These are phyloP conservation scores for Pterocles gutturalis DNA, from an alignment of 2,113 vertebrate genomes.

Conservation along the genomic window DNA sequence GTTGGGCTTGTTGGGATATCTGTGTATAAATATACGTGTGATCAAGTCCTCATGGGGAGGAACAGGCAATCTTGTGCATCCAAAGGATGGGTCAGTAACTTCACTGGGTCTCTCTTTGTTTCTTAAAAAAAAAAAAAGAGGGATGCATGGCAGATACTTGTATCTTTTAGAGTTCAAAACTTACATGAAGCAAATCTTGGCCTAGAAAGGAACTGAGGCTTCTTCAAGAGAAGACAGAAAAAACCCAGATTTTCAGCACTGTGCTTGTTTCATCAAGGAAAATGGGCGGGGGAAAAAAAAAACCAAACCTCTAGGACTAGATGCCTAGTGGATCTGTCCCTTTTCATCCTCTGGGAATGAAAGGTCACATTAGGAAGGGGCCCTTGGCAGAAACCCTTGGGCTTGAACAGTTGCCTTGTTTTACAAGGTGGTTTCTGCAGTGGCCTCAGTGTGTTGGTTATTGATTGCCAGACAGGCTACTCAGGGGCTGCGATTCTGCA, in stretches of 20 bases:
- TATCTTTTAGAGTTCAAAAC: background rate
- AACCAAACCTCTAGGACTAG: too few species aligned
- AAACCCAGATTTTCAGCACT: background rate
- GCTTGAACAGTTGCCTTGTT: background rate
- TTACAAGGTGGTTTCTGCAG: background rate
- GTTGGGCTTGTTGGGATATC: background rate
- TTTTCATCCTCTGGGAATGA: background rate
- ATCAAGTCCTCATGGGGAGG: background rate
- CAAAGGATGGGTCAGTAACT: background rate
- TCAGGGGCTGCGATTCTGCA: background rate
- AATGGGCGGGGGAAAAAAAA: too few species aligned
- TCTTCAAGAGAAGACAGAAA: background rate
- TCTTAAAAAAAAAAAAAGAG: too few species aligned
- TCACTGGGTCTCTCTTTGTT: background rate
- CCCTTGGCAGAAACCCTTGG: background rate
- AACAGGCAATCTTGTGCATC: background rate
- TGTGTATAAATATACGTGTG: background rate
- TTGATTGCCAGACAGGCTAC: background rate
- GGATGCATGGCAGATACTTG: background rate
- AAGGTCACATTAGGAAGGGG: background rate
- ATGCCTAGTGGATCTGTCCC: background rate
- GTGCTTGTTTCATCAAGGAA: background rate
- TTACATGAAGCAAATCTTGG: background rate
- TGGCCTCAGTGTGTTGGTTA: accelerated
- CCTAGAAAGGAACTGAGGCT: background rate